Conservation (phyloP, 2,113 vertebrate genomes). For the Paracanthobrama guichenoti region DNA sequence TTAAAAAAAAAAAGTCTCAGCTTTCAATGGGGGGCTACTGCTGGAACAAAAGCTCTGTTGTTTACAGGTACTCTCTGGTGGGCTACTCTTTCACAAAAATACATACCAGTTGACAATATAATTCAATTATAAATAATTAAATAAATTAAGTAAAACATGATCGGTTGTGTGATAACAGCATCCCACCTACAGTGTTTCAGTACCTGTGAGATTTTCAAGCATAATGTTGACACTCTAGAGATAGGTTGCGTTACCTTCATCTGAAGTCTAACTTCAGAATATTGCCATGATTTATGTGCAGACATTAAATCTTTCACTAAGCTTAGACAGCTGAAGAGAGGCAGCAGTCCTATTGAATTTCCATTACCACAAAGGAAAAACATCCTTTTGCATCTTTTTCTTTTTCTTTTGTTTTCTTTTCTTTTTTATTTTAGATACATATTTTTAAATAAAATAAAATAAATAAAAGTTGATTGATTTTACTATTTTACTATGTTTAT, state of each 20-base stretch:
- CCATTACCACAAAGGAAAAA: neutral
- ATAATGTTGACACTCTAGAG: neutral
- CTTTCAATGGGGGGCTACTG: constrained; percentile 37
- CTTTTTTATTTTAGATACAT: too few species aligned
- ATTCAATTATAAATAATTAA: neutral
- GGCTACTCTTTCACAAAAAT: constrained; percentile 16
- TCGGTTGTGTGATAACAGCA: neutral
- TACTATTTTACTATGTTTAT: neutral
- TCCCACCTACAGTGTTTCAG: neutral
- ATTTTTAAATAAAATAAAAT: too few species aligned
- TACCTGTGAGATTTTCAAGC: neutral
- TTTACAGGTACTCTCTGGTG: constrained; percentile 9
- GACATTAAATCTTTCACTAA: constrained; percentile 1
- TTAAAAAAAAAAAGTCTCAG: constrained; percentile 30
- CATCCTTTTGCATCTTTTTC: neutral
- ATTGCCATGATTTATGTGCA: constrained; percentile 4
- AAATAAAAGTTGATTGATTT: neutral
- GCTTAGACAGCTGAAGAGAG: neutral
- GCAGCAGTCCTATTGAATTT: neutral
- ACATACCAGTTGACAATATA: neutral
- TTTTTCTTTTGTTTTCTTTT: neutral
- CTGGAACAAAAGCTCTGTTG: constrained; percentile 41
- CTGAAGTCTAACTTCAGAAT: neutral
- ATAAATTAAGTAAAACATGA: constrained; percentile 14
- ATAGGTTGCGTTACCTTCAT: constrained; percentile 1